Evolutionary conservation across 2,888 invertebrate genomes (phyloP), one percentile per base, ranked within the genome.

Genomic region (Blastobasis lacticolella): DNA sequence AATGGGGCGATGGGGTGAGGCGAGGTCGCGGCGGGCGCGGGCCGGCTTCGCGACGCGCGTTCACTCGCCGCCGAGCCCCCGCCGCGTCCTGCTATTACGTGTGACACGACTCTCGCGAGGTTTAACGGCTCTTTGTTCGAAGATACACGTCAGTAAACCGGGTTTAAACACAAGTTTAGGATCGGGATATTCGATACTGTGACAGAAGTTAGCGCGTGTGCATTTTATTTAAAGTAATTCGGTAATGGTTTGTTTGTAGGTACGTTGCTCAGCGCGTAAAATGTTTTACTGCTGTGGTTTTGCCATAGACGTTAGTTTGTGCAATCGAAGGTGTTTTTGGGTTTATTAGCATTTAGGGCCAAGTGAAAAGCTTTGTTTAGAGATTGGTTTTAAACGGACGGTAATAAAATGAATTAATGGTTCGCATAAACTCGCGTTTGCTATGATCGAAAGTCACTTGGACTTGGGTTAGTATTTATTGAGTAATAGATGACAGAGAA

Each of bases 1-100:
- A 83, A 82, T 85, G 53, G 59, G 69, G 50, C 56, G 51, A 80
- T 88, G 85, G 88, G 88, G 88, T 88, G 88, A 88, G 84, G 80
- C 87, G 88, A 86, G 84, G 87, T 83, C 82, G 70, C 61, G 63
- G 71, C 68, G 73, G 71, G 68, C 67, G 74, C 62, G 75, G 70
- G 68, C 66, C 67, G 77, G 69, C 76, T 78, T 87, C 67, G 74
- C 80, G 81, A 70, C 69, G 72, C 71, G 79, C 82, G 81, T 80
- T 87, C 88, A 88, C 81, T 88, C 76, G 75, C 78, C 74, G 72
- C 69, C 73, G 71, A 72, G 76, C 82, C 71, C 78, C 72, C 70
- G 71, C 72, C 74, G 74, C 73, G 75, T 75, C 71, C 66, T 71
- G 72, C 77, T 73, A 70, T 72, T 71, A 71, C 75, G 70, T 61